Base-by-base conservation (phyloP, 2,888 invertebrate species). In the Venustoraphidia nigricollis region DNA sequence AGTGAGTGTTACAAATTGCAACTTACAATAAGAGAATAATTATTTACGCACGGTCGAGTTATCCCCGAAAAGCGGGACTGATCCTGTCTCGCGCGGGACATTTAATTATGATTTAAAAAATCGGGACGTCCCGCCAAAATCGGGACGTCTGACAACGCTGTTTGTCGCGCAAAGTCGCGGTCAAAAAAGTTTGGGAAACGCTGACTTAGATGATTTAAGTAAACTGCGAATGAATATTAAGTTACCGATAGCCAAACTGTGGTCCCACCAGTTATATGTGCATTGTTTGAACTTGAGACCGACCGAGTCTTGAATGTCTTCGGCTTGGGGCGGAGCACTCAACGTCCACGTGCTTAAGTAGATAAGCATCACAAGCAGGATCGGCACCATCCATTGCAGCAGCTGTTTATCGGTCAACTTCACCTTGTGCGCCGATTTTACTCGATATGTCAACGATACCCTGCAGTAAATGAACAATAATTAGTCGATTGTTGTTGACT, bases 201-300 rank as follows among this genome's bases (percentile, higher is more conserved):
- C n/a, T n/a, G n/a, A n/a, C n/a, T n/a, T n/a, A n/a, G 5, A 13
- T 17, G 14, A 27, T 27, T 36, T 34, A 17, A 34, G 9, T 11
- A 14, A 10, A 35, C 43, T 27, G 10, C 34, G 37, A 41, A 42
- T 39, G 37, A 11, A 14, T 40, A 17, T 34, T 11, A 35, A 5
- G 44, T 48, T 57, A 80, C 92, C 90, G 62, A 90, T 88, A 42
- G 89, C 88, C 63, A 91, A 73, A 63, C 88, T 89, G 66, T 92
- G 92, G 73, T 90, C 90, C 92, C 93, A 94, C 88, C 91, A 92
- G 60, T 90, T 90, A 66, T 86, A 89, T 36, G 82, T 78, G 67
- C 94, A 94, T 61, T 90, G 88, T 61, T 84, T 87, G 68, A 92
- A 93, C 64, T 85, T 83, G 52, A 92, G 71, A 46, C 81, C 83